Evolutionary conservation across 2,888 invertebrate genomes (phyloP), one percentile per base, ranked within the genome.

Genomic region (Pristionchus maxplancki): DNA sequence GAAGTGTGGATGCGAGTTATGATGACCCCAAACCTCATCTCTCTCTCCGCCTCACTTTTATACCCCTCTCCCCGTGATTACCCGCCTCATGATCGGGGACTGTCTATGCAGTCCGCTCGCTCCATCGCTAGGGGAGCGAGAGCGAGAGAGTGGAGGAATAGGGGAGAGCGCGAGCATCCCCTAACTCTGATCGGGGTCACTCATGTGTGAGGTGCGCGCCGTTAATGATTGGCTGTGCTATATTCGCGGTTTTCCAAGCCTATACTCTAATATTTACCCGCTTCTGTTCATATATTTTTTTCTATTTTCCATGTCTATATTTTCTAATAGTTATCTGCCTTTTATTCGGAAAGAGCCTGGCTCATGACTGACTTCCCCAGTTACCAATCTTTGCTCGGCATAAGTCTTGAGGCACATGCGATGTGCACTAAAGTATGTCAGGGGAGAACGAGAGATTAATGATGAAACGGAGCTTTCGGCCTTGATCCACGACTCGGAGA

Each of bases 381-480:
- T n/a, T n/a, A n/a, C n/a, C n/a, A n/a, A n/a, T n/a, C n/a, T n/a
- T n/a, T n/a, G n/a, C n/a, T n/a, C n/a, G n/a, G n/a, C n/a, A n/a
- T n/a, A n/a, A n/a, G n/a, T n/a, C n/a, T n/a, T n/a, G n/a, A n/a
- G n/a, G n/a, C n/a, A 24, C 24, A 58, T 58, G 6, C 53, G 8
- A 9, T 58, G 50, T 50, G 58, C 58, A 58, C 58, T 67, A 67
- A 67, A 34, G 64, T 67, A 31, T 67, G 64, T 67, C 74, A 74
- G 28, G 37, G n/a, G 31, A 31, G 37, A 0, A 24, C 13, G 24
- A 9, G n/a, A 48, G 78, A 78, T 78, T 78, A 28, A 78, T 44
- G 78, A 48, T 48, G 78, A 48, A 78, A 78, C 78, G 78, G 78
- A 78, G 78, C 78, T 78, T 58, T 78, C 44, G 78, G 17, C 78